Base-by-base conservation (phyloP, 2,888 invertebrate genomes). In the Amphipyra berbera region DNA sequence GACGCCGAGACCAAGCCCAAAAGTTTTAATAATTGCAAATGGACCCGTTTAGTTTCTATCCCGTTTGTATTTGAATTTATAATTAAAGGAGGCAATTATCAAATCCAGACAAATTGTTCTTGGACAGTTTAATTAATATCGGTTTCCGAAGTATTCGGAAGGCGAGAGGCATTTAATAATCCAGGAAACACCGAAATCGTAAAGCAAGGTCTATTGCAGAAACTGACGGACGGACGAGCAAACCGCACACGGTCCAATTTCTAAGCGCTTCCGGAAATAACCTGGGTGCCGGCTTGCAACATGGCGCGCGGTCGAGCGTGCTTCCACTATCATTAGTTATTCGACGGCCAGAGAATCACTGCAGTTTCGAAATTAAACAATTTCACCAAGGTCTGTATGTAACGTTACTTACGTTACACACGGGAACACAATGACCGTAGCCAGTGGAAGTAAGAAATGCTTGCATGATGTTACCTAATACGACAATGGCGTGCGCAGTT, bases 261-360 rank as follows among this genome's bases (percentile, higher is more conserved):
- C 87, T 80, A 88, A 78, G 73, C 81, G 85, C 71, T 88, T 91
- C 92, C 93, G 89, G 88, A 88, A 85, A 84, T 85, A 85, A 72
- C 76, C 81, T 73, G 73, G 78, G 78, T 53, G 74, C 78, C 76
- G 87, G 85, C 57, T 87, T 85, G 84, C 84, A 84, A 86, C 82
- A 82, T 81, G 73, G 69, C 63, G 81, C 50, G 86, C 92, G 82
- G 75, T 89, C 88, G 84, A 86, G 86, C 93, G 90, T 89, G 82
- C 82, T 89, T 92, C 93, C 93, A 89, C 87, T 64, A 82, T 84
- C 84, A 84, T 87, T 88, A 85, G 80, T 78, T 81, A 79, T 76
- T 80, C 79, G 81, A 74, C 68, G 78, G 67, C 74, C 78, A 62
- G 70, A 74, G 81, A 80, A 79, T 82, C 81, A 78, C 69, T 72